Percentiles rank a stretch among this genome's conserved stretches.
These are phyloP conservation scores for Strix occidentalis DNA, from an alignment of 2,797 vertebrate species.

Conservation along the genomic window DNA sequence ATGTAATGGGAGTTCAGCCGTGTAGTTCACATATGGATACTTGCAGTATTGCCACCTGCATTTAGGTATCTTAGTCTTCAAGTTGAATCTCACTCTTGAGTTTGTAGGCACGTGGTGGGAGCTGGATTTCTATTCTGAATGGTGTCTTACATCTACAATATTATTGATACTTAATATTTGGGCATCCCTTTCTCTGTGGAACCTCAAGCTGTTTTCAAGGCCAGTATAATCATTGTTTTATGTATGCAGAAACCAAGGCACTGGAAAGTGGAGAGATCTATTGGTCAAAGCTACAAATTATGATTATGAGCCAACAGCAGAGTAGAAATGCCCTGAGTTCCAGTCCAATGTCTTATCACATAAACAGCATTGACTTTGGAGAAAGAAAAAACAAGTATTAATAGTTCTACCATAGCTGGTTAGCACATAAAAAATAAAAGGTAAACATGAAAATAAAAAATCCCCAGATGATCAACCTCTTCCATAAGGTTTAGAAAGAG, in stretches of 20 bases:
- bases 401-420: not conserved
- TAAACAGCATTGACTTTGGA: not conserved
- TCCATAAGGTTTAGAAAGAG: not conserved
- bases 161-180: not conserved
- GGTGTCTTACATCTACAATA: not conserved
- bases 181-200: not conserved
- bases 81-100: not conserved
- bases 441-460: not conserved
- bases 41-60: not conserved
- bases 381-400: not conserved
- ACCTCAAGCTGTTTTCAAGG: not conserved
- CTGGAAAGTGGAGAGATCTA: not conserved
- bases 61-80: not conserved
- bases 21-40: not conserved
- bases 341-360: not conserved
- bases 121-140: not conserved
- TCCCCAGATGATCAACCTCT: not conserved
- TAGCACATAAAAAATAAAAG: not conserved
- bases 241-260: not conserved
- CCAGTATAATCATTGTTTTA: not conserved
- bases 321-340: not conserved
- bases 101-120: not conserved
- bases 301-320: not conserved
- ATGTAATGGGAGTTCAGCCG: too few relatives aligned
- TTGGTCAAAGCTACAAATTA: not conserved